Conservation (phyloP, 2,113 vertebrate species). For the Triplophysa rosa region DNA sequence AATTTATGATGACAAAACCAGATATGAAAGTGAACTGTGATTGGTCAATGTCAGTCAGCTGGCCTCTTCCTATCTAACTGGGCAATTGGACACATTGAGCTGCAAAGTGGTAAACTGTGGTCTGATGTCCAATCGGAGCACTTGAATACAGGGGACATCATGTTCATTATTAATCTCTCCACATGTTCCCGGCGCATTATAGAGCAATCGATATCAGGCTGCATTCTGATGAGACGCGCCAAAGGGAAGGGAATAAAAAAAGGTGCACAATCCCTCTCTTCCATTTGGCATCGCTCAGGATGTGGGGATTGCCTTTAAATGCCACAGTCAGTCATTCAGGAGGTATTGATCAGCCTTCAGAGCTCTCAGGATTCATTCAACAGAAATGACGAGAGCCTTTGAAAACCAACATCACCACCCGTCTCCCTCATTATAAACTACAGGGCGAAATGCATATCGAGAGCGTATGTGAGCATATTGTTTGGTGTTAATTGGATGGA, state of each 20-base stretch:
- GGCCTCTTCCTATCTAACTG: not conserved
- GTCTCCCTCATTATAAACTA: slow-evolving; percentile 4
- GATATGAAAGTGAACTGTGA: not conserved
- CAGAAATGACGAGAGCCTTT: slow-evolving; percentile 28
- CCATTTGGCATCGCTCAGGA: slow-evolving; percentile 31
- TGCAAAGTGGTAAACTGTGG: not conserved
- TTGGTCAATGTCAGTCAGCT: not conserved
- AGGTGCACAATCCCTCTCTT: slow-evolving; percentile 15
- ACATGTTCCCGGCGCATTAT: slow-evolving; percentile 24
- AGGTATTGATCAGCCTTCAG: slow-evolving; percentile 54
- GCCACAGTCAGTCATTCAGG: slow-evolving; percentile 52
- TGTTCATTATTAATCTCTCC: slow-evolving; percentile 20
- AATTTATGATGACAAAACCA: too few relatives aligned
- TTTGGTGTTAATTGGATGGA: slow-evolving; percentile 12
- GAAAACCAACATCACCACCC: not conserved
- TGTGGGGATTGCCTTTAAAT: slow-evolving; percentile 57
- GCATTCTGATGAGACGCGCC: slow-evolving; percentile 32
- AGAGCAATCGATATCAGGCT: slow-evolving; percentile 26
- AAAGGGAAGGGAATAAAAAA: slow-evolving; percentile 18
- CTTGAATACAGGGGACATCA: not conserved
- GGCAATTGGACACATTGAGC: not conserved
- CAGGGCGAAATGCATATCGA: not conserved
- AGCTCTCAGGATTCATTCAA: slow-evolving; percentile 6
- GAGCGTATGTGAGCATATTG: not conserved
- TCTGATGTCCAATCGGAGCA: not conserved